phyloP scores from a whole-genome alignment of 1,140 invertebrate species.

The Diachasmimorpha longicaudata region DNA sequence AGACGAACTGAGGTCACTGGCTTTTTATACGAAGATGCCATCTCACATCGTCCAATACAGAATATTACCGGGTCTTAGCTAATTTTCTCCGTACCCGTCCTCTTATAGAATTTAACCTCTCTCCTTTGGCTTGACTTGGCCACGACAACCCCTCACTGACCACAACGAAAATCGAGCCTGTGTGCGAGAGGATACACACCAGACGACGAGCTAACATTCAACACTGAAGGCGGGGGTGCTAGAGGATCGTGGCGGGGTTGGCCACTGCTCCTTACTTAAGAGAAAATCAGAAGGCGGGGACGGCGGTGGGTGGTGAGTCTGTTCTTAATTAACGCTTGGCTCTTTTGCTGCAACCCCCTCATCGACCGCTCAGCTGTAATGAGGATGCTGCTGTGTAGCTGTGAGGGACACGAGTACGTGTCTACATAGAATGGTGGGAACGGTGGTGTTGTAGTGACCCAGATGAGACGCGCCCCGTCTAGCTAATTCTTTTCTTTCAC shows the following conservation, averaged over 20 bases:
- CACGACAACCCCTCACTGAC: conserved; percentile 28
- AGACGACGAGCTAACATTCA: conserved; percentile 20
- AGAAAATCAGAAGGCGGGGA: conserved; percentile 42
- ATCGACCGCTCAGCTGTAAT: conserved; percentile 53
- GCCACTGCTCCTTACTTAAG: conserved; percentile 60
- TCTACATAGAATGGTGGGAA: conserved; percentile 29
- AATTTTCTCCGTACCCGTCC: conserved; percentile 41
- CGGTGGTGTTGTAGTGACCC: conserved; percentile 53
- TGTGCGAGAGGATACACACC: conserved; percentile 23
- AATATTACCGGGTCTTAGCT: conserved; percentile 52
- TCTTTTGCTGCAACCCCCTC: conserved; percentile 61
- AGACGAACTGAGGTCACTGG: neutral
- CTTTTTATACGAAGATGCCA: neutral
- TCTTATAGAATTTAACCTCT: conserved; percentile 18
- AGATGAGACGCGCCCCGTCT: conserved; percentile 62
- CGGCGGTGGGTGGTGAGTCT: conserved; percentile 59
- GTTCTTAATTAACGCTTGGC: conserved; percentile 64
- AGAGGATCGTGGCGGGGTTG: conserved; percentile 35
- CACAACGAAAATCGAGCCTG: conserved; percentile 32
- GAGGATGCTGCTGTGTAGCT: conserved; percentile 51
- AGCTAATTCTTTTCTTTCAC: conserved; percentile 63
- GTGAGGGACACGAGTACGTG: conserved; percentile 31
- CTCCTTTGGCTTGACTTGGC: conserved; percentile 13
- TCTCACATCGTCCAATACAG: conserved; percentile 45
- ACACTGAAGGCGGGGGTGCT: conserved; percentile 19